A percentile compares a stretch with the other conserved stretches of the same genome.
Evolutionary conservation across 2,888 invertebrate species (phyloP).

Genomic region (Meiosimyza decipiens): DNA sequence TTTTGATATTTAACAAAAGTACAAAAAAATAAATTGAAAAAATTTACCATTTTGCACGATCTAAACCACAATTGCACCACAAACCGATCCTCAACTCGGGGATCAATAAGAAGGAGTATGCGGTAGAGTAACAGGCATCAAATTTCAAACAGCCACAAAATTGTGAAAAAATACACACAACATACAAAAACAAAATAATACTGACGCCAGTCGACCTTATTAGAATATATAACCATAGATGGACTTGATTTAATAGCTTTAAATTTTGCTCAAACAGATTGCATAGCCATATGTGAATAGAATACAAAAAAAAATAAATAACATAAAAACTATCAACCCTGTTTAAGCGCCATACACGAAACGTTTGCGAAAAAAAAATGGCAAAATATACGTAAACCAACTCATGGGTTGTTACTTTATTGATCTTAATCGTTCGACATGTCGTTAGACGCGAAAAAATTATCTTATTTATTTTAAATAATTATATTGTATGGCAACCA

Average conservation of each 20-base stretch:
- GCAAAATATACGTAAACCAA: conserved; percentile 1
- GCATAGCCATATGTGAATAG: conserved; percentile 17
- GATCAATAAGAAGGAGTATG: too few relatives aligned
- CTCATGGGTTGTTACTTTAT: too few relatives aligned
- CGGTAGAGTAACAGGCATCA: conserved; percentile 7
- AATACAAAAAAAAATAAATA: not conserved
- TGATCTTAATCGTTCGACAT: too few relatives aligned
- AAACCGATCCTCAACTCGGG: too few relatives aligned
- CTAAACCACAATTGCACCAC: too few relatives aligned
- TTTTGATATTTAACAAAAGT: too few relatives aligned
- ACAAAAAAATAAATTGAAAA: too few relatives aligned
- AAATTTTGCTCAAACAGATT: conserved; percentile 27
- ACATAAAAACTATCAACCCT: not conserved
- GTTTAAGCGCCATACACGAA: conserved; percentile 19
- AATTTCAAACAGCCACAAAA: conserved; percentile 29
- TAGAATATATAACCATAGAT: conserved; percentile 48
- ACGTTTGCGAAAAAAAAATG: not conserved
- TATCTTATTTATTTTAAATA: too few relatives aligned
- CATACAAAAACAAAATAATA: conserved; percentile 27
- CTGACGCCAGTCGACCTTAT: conserved; percentile 53
- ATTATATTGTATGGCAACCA: not conserved
- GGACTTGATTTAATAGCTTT: conserved; percentile 44
- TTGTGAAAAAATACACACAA: not conserved
- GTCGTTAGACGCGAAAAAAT: too few relatives aligned
- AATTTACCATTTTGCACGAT: too few relatives aligned